Evolutionary conservation across 2,113 vertebrate genomes (phyloP).

Genomic region (Oncorhynchus nerka): DNA sequence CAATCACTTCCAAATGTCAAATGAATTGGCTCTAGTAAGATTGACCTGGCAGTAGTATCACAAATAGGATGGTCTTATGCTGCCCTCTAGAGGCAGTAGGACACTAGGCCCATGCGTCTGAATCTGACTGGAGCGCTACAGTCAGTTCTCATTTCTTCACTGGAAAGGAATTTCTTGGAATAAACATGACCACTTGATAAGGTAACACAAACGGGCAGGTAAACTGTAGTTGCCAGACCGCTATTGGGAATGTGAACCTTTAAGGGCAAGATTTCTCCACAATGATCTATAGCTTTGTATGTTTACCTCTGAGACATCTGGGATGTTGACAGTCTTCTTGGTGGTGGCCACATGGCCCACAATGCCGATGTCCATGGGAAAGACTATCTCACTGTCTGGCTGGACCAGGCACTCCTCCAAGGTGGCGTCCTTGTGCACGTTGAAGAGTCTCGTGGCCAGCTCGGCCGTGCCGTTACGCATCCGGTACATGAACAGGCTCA

Average conservation of each 20-base stretch:
- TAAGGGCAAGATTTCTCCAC: background rate
- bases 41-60: background rate
- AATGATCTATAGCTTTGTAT: background rate
- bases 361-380: conserved; percentile 84
- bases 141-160: background rate
- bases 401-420: conserved; percentile 83
- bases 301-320: conserved; percentile 76
- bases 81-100: conserved; percentile 13
- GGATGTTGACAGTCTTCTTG: conserved; percentile 81
- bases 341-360: conserved; percentile 81
- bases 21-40: background rate
- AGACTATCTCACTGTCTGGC: conserved; percentile 86
- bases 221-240: no score
- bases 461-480: conserved; percentile 83
- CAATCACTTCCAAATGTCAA: background rate
- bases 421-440: conserved; percentile 75
- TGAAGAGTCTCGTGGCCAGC: conserved; percentile 85
- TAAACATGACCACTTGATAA: background rate
- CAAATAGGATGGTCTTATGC: background rate
- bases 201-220: no score
- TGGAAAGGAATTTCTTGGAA: background rate
- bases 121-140: background rate
- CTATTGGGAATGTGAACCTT: background rate
- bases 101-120: background rate
- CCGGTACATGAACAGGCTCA: conserved; percentile 89